These are phyloP conservation scores for Lytechinus variegatus DNA, from an alignment of 35 echinoderm and acorn worm species.

Conservation along the genomic window DNA sequence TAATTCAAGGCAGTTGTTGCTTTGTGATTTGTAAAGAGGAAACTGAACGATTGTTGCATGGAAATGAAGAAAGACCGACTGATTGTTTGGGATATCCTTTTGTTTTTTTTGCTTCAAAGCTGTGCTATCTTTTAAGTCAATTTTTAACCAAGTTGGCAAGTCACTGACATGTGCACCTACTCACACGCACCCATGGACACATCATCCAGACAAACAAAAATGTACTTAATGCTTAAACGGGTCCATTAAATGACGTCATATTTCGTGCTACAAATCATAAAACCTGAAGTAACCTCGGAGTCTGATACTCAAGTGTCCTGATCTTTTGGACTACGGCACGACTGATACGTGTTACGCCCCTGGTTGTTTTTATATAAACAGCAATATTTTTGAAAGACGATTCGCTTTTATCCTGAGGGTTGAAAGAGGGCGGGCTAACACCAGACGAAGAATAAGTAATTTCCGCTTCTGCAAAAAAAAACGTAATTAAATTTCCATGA, in stretches of 20 bases:
- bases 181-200: neutral
- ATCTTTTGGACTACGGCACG: neutral
- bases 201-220: neutral
- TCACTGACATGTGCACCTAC: neutral
- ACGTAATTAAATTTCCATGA: slow-evolving; percentile 8
- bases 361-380: neutral
- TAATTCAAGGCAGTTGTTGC: no score
- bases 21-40: no score
- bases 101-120: no score
- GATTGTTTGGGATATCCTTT: no score
- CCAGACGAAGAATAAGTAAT: slow-evolving; percentile 4
- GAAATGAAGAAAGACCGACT: no score
- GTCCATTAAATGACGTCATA: neutral
- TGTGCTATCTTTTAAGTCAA: no score
- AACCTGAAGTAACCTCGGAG: neutral
- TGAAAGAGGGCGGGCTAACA: neutral
- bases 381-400: neutral
- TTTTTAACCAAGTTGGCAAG: neutral
- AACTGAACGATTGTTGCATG: no score
- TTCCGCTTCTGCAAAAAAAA: neutral
- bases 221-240: neutral
- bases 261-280: neutral
- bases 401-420: neutral
- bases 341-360: neutral
- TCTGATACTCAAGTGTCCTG: neutral